Evolutionary conservation across 2,888 invertebrate genomes (phyloP), one percentile per base, ranked within the genome.

Genomic region (Aplocera efformata): DNA sequence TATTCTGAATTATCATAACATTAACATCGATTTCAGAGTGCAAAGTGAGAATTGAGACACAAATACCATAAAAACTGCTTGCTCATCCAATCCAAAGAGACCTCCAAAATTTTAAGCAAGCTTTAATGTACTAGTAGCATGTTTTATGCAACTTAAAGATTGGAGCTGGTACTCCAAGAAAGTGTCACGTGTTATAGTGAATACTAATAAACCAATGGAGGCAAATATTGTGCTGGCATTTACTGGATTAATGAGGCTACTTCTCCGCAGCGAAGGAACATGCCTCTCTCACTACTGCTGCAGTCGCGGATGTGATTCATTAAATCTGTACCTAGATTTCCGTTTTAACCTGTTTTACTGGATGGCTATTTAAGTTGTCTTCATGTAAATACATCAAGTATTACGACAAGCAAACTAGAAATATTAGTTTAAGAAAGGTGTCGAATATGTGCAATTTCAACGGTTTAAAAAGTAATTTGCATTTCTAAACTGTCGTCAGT

Each of bases 281-380:
- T 61, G 66, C 60, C 67, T 51, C 62, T 68, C 60, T 59, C 44
- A n/a, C 42, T 26, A 45, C 61, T 63, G 64, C 67, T 69, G 70
- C 78, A 72, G 60, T 62, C 66, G 62, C 75, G 82, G 83, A 81
- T 79, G 75, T 66, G 61, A 77, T 82, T 80, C 66, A 84, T 85
- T 82, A 79, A 81, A 72, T 68, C 70, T 60, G 61, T 69, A 70
- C 67, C 69, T 75, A 75, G 72, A 71, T 83, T 79, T 84, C 83
- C 86, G 83, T 73, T 76, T 74, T 68, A 83, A 82, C 84, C 72
- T 60, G 83, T 79, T 67, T 57, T 48, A 66, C 75, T 49, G 49
- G 60, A 57, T 65, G 62, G 56, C 50, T 65, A 62, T 60, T 64
- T 60, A 55, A 51, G 41, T 48, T 57, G 61, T 63, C 56, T 47